Percentiles rank a stretch among this genome's conserved stretches.
These are phyloP conservation scores for Drosophila mimetica DNA, from an alignment of 2,888 invertebrate genomes.

Conservation along the genomic window DNA sequence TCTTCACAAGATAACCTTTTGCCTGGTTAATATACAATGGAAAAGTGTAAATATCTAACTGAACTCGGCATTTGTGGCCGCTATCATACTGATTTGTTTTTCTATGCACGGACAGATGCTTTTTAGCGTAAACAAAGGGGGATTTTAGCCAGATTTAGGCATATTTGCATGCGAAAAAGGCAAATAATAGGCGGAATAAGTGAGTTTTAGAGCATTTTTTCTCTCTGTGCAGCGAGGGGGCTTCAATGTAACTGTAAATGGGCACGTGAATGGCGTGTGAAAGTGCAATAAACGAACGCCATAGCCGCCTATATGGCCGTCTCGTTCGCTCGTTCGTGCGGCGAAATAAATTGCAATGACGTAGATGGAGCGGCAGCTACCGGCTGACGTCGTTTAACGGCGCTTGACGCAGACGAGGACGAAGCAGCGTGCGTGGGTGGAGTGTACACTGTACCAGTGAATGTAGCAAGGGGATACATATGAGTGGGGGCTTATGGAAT, in stretches of 20 bases:
- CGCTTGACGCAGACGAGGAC: slow-evolving; percentile 61
- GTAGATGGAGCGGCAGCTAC: slow-evolving; percentile 55
- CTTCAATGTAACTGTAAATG: slow-evolving; percentile 45
- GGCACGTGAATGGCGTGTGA: slow-evolving; percentile 76
- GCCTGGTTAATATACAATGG: too few relatives aligned
- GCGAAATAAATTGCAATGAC: slow-evolving; percentile 72
- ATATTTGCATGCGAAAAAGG: not conserved
- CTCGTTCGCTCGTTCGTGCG: slow-evolving; percentile 10
- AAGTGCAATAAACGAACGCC: slow-evolving; percentile 72
- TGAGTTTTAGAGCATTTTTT: too few relatives aligned
- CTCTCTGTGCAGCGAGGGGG: slow-evolving; percentile 3
- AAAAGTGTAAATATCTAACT: too few relatives aligned
- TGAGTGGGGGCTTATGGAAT: not conserved
- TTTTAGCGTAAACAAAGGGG: not conserved
- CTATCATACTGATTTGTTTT: not conserved
- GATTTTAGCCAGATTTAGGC: not conserved
- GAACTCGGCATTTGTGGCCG: too few relatives aligned
- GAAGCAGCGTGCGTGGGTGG: slow-evolving; percentile 18
- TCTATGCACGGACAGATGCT: not conserved
- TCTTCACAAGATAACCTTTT: too few relatives aligned
- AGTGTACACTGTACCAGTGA: not conserved
- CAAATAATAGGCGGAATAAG: too few relatives aligned
- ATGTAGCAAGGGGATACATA: not conserved
- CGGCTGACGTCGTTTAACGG: slow-evolving; percentile 66
- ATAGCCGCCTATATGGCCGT: not conserved